Evolutionary conservation across 1,140 invertebrate species (phyloP), one percentile per base, ranked within the genome.

Genomic region (Tribolium madens): DNA sequence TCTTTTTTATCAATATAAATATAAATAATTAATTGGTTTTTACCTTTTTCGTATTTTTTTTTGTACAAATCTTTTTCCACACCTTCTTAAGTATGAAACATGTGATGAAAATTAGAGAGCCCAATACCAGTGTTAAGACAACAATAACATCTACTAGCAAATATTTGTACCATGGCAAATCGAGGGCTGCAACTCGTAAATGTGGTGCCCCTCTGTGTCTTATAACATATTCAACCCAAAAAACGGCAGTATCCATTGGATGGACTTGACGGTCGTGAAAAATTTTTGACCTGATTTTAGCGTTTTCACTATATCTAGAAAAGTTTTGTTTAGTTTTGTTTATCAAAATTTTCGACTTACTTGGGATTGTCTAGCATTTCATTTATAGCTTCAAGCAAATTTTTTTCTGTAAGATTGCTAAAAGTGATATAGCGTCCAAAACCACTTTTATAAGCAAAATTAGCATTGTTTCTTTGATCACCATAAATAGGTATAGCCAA

Each of bases 151-250:
- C 78, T 0, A 89, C 12, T 48, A 89, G 79, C n/a, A 82, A 74
- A 15, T 86, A 70, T 80, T 89, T 83, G 83, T 87, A 89, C 86
- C 88, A 88, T 0, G 80, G 82, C 50, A 92, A 80, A 79, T 92
- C 87, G 69, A 90, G 87, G 0, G 88, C 89, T 1, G 90, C 87
- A 4, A 89, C 87, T 79, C 89, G 88, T 7, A 92, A 83, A 84
- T 92, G 88, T 1, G 83, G 91, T 71, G 91, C 91, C 0, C 91
- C 91, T 80, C 90, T 90, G 79, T 93, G 91, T 72, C 90, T 87
- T 1, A 92, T 86, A 0, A 92, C 90, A 76, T 92, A 92, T 84
- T 92, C 91, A 0, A 90, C 90, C 91, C 91, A 93, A 81, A 91
- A 92, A n/a, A 91, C 86, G 0, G 91, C 91, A 57, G 88, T 87